These are phyloP conservation scores for Amphiprion percula DNA, from an alignment of 2,113 vertebrate genomes.

Conservation along the genomic window DNA sequence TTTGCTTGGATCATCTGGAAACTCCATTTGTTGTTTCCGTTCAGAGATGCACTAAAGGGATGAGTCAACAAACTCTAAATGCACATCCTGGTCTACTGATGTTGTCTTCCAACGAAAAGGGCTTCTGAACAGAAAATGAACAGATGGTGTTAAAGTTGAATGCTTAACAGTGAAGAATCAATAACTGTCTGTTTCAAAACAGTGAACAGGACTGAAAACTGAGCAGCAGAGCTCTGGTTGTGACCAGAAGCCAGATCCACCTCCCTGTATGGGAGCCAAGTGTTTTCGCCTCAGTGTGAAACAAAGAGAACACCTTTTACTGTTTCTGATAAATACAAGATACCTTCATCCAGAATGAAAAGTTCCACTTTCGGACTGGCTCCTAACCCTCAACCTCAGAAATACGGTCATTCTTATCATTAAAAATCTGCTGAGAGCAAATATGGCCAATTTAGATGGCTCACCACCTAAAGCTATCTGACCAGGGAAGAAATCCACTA, in stretches of 20 bases:
- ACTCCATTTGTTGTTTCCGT: slow-evolving; percentile 55
- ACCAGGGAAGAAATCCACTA: slow-evolving; percentile 8
- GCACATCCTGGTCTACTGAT: slow-evolving; percentile 47
- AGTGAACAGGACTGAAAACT: slow-evolving; percentile 57
- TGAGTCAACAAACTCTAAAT: slow-evolving; percentile 64
- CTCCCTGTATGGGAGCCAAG: slow-evolving; percentile 11
- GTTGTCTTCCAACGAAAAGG: slow-evolving; percentile 24
- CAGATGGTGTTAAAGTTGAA: slow-evolving; percentile 63
- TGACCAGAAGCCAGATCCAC: slow-evolving; percentile 30
- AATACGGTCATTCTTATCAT: neutral
- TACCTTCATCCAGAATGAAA: neutral
- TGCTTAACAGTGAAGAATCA: slow-evolving; percentile 67
- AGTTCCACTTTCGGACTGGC: neutral
- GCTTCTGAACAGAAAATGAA: slow-evolving; percentile 65
- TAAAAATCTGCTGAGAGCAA: slow-evolving; percentile 1
- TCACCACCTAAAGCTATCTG: slow-evolving; percentile 22
- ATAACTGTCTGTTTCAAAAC: slow-evolving; percentile 66
- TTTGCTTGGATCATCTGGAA: slow-evolving; percentile 75
- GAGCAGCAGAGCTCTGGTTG: slow-evolving; percentile 35
- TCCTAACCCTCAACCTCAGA: neutral
- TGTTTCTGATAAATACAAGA: neutral
- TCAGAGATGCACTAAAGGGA: slow-evolving; percentile 56
- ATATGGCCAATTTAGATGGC: neutral
- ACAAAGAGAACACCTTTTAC: neutral
- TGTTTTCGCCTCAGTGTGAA: slow-evolving; percentile 6